Conservation (phyloP, 2,888 invertebrate species). For the Syrista parreyssii region DNA sequence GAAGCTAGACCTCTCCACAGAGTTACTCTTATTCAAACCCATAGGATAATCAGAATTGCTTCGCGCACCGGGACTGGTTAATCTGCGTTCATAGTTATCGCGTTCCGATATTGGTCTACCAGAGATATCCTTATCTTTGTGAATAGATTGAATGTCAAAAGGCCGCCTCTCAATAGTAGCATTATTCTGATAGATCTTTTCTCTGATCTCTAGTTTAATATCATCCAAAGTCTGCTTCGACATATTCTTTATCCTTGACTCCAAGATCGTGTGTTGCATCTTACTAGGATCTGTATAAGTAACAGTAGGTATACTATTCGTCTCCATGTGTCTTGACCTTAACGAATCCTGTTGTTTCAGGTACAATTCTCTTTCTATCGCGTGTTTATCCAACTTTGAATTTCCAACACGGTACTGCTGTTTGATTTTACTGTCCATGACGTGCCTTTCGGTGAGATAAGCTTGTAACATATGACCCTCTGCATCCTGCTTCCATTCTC, state of each 20-base stretch:
- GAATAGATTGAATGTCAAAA: slow-evolving; percentile 46
- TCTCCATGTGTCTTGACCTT: slow-evolving; percentile 38
- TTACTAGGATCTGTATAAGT: slow-evolving; percentile 54
- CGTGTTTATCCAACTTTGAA: slow-evolving; percentile 41
- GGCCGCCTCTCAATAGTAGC: slow-evolving; percentile 37
- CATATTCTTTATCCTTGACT: slow-evolving; percentile 38
- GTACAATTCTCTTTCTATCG: slow-evolving; percentile 39
- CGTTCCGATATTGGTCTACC: slow-evolving; percentile 28
- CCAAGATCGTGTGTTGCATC: slow-evolving; percentile 41
- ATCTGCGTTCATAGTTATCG: slow-evolving; percentile 34
- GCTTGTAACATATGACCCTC: slow-evolving; percentile 78
- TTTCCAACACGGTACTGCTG: slow-evolving; percentile 65
- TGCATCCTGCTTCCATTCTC: slow-evolving; percentile 67
- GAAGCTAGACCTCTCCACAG: slow-evolving; percentile 38
- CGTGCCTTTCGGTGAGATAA: slow-evolving; percentile 78
- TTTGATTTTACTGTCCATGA: slow-evolving; percentile 78
- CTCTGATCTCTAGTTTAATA: slow-evolving; percentile 45
- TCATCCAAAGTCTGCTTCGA: slow-evolving; percentile 45
- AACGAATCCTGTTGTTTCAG: slow-evolving; percentile 39
- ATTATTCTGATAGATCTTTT: slow-evolving; percentile 47
- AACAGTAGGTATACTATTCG: slow-evolving; percentile 44
- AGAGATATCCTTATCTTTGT: slow-evolving; percentile 40
- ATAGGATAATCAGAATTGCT: slow-evolving; percentile 30
- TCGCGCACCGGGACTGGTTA: slow-evolving; percentile 27
- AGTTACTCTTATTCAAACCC: slow-evolving; percentile 24